Conservation (phyloP, 2,888 invertebrate species). For the Bursaphelenchus okinawaensis region DNA sequence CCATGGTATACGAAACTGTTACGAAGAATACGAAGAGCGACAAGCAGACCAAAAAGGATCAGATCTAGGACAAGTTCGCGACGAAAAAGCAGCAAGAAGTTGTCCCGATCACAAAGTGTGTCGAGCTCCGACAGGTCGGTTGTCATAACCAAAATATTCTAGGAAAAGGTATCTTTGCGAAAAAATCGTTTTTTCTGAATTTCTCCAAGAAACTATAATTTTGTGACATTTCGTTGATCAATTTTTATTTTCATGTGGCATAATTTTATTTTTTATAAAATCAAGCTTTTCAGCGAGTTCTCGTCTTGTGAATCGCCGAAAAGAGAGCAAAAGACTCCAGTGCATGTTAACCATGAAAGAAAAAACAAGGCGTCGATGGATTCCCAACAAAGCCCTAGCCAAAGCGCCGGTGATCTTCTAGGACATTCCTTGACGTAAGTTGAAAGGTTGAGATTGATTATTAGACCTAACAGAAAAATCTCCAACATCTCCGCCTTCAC, state of each 20-base stretch:
- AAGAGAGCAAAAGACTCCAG: not conserved
- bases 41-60: not conserved
- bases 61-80: not conserved
- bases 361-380: not conserved
- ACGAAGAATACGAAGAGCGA: not conserved
- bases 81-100: not conserved
- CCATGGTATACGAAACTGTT: not conserved
- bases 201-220: no score
- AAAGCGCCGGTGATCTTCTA: not conserved
- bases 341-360: not conserved
- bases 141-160: not conserved
- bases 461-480: slow-evolving; percentile 40
- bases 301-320: slow-evolving; percentile 3
- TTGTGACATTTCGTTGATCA: no score
- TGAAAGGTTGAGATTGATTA: slow-evolving; percentile 3
- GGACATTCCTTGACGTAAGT: not conserved
- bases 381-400: not conserved
- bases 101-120: not conserved
- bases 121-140: not conserved
- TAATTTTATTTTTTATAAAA: no score
- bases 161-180: no score
- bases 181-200: no score
- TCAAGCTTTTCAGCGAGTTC: slow-evolving; percentile 10
- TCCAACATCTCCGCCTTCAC: slow-evolving; percentile 36
- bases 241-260: no score